Base-by-base conservation (phyloP, 30 jellyfish, hydroid and myxozoan genomes). In the Aurelia sp. region DNA sequence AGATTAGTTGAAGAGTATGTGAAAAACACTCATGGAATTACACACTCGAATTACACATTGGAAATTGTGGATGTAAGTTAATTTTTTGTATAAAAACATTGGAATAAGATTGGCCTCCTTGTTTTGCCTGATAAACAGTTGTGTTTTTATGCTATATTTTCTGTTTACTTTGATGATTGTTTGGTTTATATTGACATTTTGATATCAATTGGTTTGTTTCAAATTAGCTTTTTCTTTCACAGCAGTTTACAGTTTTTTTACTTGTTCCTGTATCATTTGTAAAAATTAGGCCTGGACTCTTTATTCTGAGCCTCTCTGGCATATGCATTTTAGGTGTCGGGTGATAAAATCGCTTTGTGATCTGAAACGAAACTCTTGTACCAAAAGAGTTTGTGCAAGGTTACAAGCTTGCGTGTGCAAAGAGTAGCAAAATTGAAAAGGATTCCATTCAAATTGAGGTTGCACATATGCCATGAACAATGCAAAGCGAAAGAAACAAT, bases 11-110 rank as follows among this genome's bases (percentile, higher is more conserved):
- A 82, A 64, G 91, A 77, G 16, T 94, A 88, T 73, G 95, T 89
- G 30, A 50, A 66, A 41, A 94, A 94, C 38, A 94, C 99, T 0
- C 99, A 94, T 81, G 99, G 97, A 10, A 41, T 38, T 27, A 94
- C 99, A 4, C 99, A 94, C 66, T 12, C 76, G 27, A 27, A 38
- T 19, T 94, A 94, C 72, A 24, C 86, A 4, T 95, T 94, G 58
- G 94, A 88, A n/a, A 76, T 94, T 24, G 57, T 22, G n/a, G 97
- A 94, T 64, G 99, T 94, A 70, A 59, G 86, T 82, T 27, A 27
- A 21, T 20, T 72, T 72, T 19, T 47, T 69, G 15, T 72, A 18
- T 66, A 17, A 1, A 20, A n/a, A 35, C 31, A 18, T 59, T 59
- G 69, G 69, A 38, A 7, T 38, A 38, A 38, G 9, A 7, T 38